phyloP scores from a whole-genome alignment of 2,797 vertebrate genomes.

The Sorex maritimensis region DNA sequence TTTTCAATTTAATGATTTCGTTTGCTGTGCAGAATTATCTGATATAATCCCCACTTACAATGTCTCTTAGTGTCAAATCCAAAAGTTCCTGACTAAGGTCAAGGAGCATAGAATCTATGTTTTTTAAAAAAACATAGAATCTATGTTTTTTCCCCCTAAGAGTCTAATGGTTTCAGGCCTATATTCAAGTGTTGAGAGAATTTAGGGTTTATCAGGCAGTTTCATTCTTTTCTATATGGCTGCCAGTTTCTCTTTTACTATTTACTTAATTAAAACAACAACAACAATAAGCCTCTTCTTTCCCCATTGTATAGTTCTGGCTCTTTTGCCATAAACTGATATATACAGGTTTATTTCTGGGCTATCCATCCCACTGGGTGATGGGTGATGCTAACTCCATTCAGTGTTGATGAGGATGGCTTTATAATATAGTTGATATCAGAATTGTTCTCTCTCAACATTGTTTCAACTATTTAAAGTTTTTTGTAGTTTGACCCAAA shows the following conservation, averaged over 20 bases:
- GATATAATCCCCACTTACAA: background rate
- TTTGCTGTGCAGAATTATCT: background rate
- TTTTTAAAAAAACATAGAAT: background rate
- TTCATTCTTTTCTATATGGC: background rate
- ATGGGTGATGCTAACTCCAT: too few species aligned
- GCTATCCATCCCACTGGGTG: too few species aligned
- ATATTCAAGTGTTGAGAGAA: background rate
- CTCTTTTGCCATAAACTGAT: too few species aligned
- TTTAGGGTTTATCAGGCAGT: background rate
- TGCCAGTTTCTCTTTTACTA: conserved; percentile 19
- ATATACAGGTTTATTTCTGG: too few species aligned
- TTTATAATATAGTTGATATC: too few species aligned
- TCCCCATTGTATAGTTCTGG: too few species aligned
- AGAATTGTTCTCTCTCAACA: conserved; percentile 5
- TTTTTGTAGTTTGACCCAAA: background rate
- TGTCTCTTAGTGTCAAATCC: background rate
- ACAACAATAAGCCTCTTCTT: too few species aligned
- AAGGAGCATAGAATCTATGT: background rate
- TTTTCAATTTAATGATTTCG: background rate
- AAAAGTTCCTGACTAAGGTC: background rate
- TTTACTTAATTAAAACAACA: background rate
- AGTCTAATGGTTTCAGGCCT: background rate
- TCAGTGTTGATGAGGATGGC: too few species aligned
- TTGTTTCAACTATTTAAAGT: background rate
- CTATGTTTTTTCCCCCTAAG: background rate